Percentiles rank a stretch among this genome's conserved stretches.
Conservation (phyloP, 2,113 vertebrate species). For the Nothoprocta perdicaria region DNA sequence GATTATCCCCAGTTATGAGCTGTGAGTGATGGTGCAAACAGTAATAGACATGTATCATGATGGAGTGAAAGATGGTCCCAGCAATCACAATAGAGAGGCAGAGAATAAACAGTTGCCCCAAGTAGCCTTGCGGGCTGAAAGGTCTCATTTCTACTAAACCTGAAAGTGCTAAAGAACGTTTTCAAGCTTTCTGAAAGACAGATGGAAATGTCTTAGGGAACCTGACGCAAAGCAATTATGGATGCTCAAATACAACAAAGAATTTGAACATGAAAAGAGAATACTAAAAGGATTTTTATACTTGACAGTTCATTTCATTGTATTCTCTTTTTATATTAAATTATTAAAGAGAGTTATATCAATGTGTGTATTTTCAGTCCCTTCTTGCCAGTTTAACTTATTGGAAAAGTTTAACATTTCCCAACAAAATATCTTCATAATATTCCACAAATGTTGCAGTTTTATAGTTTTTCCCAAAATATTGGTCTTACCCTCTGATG, state of each 20-base stretch:
- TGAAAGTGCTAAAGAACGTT: slow-evolving; percentile 2
- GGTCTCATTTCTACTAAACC: slow-evolving; percentile 29
- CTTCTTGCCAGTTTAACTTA: slow-evolving; percentile 51
- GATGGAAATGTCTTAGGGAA: slow-evolving; percentile 55
- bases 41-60: slow-evolving; percentile 38
- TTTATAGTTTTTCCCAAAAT: slow-evolving; percentile 1
- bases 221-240: slow-evolving; percentile 70
- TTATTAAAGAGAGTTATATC: slow-evolving; percentile 68
- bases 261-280: slow-evolving; percentile 73
- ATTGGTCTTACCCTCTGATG: background rate
- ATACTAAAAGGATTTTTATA: slow-evolving; percentile 75
- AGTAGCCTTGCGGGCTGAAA: slow-evolving; percentile 28
- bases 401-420: slow-evolving; percentile 55
- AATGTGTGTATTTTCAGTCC: slow-evolving; percentile 51
- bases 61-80: slow-evolving; percentile 23
- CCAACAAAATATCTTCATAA: slow-evolving; percentile 19
- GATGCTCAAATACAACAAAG: slow-evolving; percentile 73
- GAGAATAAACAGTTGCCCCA: slow-evolving; percentile 36
- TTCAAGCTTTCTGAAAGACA: slow-evolving; percentile 61
- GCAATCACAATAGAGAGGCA: slow-evolving; percentile 24
- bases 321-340: slow-evolving; percentile 71
- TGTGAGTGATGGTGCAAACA: slow-evolving; percentile 28
- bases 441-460: slow-evolving; percentile 23
- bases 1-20: slow-evolving; percentile 43
- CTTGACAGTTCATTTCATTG: slow-evolving; percentile 74